Evolutionary conservation across 2,797 vertebrate genomes (phyloP), one percentile per base, ranked within the genome.

Genomic region (Coregonus suidteri): DNA sequence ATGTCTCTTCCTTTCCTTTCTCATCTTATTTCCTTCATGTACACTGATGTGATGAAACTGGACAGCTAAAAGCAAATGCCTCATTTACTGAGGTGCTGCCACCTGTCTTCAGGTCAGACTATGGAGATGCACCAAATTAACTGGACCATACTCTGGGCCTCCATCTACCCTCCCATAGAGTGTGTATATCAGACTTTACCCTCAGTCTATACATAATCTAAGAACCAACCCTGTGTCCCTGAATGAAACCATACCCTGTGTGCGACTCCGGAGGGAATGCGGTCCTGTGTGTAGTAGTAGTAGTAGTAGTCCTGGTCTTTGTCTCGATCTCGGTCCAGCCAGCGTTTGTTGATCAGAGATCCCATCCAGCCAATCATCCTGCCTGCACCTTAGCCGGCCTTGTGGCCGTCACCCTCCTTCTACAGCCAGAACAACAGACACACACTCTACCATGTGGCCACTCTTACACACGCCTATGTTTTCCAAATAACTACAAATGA

Each of bases 321-420:
- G 77, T 77, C 73, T 54, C 65, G 65, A 25, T 82, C 77, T 14
- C 25, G 41, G 20, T 93, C 88, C 82, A 79, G 59, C 83, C 88
- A 83, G 72, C 83, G 65, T 84, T 86, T 89, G 75, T 88, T 86
- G 79, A 94, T 72, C 34, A 93, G 82, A 18, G 74, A 82, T 69
- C 91, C 90, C 73, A 93, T 83, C 90, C 86, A 90, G 74, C 90
- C 84, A 70, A 93, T 81, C 91, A 93, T 93, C 77, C 74, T 83
- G 82, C 15, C 68, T 4, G 53, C 37, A 30, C 66, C 16, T 6
- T 59, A 59, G 56, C 13, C n/a, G 1, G 16, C 0, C 74, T 81
- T 54, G 66, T 68, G 67, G 68, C 25, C n/a, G 34, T 16, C 4
- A 13, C 68, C 20, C 62, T 30, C 20, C 62, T 30, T 6, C 37